Evolutionary conservation across 2,797 vertebrate species (phyloP).

Genomic region (Ambastaia sidthimunki): DNA sequence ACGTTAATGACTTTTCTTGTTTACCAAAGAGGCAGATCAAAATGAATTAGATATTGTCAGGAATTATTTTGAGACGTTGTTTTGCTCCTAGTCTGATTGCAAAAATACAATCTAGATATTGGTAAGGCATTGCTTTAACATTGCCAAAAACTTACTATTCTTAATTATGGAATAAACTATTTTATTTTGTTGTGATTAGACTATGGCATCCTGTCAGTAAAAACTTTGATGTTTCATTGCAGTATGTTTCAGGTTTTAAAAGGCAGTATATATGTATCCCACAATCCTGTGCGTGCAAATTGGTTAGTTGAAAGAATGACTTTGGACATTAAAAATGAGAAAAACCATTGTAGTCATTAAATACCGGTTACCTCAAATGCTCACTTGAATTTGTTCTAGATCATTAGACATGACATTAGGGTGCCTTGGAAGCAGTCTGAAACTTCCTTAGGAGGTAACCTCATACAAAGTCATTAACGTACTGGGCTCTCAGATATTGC

Average conservation of each 20-base stretch:
- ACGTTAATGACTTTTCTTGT: constrained; percentile 1
- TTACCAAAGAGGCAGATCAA: constrained; percentile 1
- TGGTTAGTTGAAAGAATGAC: not conserved
- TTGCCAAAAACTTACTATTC: not conserved
- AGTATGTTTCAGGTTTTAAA: too few species aligned
- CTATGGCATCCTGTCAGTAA: too few species aligned
- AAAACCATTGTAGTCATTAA: not conserved
- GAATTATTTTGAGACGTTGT: not conserved
- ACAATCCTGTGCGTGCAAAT: not conserved
- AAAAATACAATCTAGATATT: not conserved
- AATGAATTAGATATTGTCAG: not conserved
- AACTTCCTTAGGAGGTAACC: not conserved
- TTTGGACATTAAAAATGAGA: not conserved
- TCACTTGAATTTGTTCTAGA: not conserved
- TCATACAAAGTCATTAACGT: constrained; percentile 7
- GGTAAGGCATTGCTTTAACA: not conserved
- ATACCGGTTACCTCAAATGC: not conserved
- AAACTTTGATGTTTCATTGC: too few species aligned
- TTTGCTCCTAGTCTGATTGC: not conserved
- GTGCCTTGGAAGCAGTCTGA: not conserved
- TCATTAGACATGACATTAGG: not conserved
- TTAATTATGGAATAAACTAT: not conserved
- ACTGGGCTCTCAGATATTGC: not conserved
- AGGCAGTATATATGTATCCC: not conserved
- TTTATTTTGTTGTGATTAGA: not conserved